Conservation (phyloP, 2,888 invertebrate species). For the Tenthredo scrophulariae region DNA sequence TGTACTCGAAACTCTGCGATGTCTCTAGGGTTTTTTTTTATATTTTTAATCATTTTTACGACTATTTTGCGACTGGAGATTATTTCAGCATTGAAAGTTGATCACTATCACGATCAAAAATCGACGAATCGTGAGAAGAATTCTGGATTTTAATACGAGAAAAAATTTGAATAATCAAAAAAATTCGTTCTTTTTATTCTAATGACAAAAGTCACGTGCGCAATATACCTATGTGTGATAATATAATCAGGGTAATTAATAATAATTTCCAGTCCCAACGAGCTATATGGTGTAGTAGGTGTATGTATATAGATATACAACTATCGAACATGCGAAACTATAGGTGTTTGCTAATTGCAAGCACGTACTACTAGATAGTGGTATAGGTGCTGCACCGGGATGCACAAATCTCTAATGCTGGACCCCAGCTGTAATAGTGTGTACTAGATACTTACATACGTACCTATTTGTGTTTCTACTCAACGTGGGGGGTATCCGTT, state of each 20-base stretch:
- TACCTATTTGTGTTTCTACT: neutral
- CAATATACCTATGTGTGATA: neutral
- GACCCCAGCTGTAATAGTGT: neutral
- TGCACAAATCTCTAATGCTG: conserved; percentile 2
- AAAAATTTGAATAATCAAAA: too few relatives aligned
- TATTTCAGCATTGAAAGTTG: too few relatives aligned
- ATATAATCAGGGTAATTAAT: conserved; percentile 22
- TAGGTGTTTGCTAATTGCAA: conserved; percentile 35
- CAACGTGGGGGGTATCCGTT: neutral
- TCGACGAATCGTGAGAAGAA: too few relatives aligned
- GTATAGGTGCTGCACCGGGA: neutral
- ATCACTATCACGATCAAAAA: too few relatives aligned
- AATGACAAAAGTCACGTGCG: neutral
- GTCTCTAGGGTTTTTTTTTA: too few relatives aligned
- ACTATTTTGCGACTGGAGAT: neutral
- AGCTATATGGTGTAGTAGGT: neutral
- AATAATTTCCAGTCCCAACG: neutral
- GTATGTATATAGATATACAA: neutral
- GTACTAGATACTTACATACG: neutral
- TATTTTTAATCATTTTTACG: too few relatives aligned
- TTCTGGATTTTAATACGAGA: too few relatives aligned
- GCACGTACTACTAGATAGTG: neutral
- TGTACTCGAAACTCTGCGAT: neutral
- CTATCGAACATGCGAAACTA: conserved; percentile 5
- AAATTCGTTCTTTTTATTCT: neutral